Evolutionary conservation across 2,113 vertebrate genomes (phyloP).

Genomic region (Scalopus aquaticus): DNA sequence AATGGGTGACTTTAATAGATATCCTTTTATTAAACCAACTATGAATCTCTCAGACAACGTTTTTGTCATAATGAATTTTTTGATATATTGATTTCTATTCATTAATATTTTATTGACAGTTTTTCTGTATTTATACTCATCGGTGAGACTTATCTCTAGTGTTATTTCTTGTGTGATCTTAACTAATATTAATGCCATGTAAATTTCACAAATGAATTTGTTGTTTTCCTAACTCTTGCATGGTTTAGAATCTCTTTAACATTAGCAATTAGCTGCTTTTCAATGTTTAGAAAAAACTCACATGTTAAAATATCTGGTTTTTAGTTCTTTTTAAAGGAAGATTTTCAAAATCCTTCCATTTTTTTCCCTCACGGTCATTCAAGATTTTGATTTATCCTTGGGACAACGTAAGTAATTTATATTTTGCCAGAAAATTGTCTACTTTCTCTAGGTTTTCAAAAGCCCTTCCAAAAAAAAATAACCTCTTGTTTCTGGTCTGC

Average conservation of each 20-base stretch:
- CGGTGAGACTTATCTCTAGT: neutral
- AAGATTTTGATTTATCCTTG: constrained; percentile 17
- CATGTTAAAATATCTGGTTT: neutral
- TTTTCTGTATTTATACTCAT: neutral
- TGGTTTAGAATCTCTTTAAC: neutral
- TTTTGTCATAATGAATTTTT: neutral
- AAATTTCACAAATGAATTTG: neutral
- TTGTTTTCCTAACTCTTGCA: neutral
- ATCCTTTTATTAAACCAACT: neutral
- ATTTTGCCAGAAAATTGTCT: neutral
- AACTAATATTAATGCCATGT: neutral
- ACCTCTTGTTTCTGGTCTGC: neutral
- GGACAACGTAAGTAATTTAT: neutral
- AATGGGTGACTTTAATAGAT: neutral
- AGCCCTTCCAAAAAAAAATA: neutral
- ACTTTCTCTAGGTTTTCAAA: neutral
- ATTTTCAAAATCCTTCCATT: neutral
- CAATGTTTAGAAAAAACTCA: neutral
- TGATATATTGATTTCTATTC: neutral
- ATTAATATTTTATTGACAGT: neutral
- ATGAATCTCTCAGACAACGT: neutral
- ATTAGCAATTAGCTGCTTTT: too few relatives aligned
- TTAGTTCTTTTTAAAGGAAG: neutral
- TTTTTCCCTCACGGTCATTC: neutral
- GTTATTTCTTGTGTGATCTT: neutral